phyloP scores from a whole-genome alignment of 2,888 invertebrate genomes.

The Dendrolimus pini region DNA sequence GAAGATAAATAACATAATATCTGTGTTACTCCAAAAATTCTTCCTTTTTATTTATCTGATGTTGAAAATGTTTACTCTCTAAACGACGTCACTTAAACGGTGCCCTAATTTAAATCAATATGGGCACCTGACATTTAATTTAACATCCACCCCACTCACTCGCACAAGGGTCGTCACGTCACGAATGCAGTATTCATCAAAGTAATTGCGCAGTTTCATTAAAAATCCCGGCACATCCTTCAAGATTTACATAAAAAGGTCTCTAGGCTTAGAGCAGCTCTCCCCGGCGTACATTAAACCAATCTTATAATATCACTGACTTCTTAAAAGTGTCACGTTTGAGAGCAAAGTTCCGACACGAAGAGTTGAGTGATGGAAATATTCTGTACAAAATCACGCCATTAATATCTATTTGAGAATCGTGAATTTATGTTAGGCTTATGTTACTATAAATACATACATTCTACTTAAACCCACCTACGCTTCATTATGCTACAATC shows the following conservation, averaged over 20 bases:
- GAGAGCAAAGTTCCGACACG: slow-evolving; percentile 24
- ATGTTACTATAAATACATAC: too few species aligned
- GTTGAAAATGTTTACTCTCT: background rate
- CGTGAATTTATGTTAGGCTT: too few species aligned
- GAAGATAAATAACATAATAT: too few species aligned
- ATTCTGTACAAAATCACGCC: background rate
- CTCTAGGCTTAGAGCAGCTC: slow-evolving; percentile 30
- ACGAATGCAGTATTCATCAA: slow-evolving; percentile 59
- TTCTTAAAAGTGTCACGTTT: slow-evolving; percentile 36
- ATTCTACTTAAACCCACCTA: too few species aligned
- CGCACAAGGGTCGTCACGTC: slow-evolving; percentile 32
- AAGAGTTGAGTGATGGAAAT: slow-evolving; percentile 11
- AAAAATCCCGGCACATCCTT: slow-evolving; percentile 66
- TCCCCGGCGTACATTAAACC: slow-evolving; percentile 43
- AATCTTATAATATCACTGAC: slow-evolving; percentile 48
- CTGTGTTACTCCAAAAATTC: too few species aligned
- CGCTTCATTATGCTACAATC: too few species aligned
- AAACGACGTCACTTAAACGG: slow-evolving; percentile 1
- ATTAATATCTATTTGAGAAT: background rate
- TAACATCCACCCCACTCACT: slow-evolving; percentile 25
- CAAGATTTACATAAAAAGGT: slow-evolving; percentile 71
- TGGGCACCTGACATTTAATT: slow-evolving; percentile 30
- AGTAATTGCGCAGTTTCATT: slow-evolving; percentile 68
- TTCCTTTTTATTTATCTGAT: too few species aligned
- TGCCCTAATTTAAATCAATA: slow-evolving; percentile 41